Evolutionary conservation across 2,888 invertebrate genomes (phyloP).

Genomic region (Platycheirus albimanus): DNA sequence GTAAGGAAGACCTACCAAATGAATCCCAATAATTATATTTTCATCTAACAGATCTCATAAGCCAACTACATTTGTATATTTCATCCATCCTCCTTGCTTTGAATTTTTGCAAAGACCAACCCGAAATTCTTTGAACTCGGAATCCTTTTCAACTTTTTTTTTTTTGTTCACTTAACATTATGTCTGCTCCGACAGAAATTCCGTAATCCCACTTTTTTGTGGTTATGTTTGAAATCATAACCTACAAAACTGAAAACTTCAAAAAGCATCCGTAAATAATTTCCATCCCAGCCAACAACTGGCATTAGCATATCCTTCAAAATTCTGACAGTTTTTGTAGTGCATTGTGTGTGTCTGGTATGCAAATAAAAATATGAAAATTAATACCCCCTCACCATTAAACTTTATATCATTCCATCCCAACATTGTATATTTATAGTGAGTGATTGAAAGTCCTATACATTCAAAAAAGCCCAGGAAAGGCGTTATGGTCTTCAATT

Average conservation of each 20-base stretch:
- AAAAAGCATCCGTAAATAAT: constrained; percentile 18
- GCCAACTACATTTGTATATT: no score
- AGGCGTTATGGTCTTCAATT: constrained; percentile 51
- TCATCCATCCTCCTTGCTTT: no score
- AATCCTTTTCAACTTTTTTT: no score
- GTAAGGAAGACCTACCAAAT: no score
- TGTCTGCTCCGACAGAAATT: neutral
- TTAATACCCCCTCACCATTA: no score
- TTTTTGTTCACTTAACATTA: neutral
- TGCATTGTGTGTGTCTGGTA: constrained; percentile 15
- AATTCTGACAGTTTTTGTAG: neutral
- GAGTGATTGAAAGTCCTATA: neutral
- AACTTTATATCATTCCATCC: neutral
- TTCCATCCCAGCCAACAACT: neutral
- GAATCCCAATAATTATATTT: no score
- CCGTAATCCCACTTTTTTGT: neutral
- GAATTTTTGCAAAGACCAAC: no score
- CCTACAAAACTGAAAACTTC: constrained; percentile 1
- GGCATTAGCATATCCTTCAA: constrained; percentile 45
- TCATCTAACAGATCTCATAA: no score
- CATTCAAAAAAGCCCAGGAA: neutral
- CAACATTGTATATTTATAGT: neutral
- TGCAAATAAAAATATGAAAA: neutral
- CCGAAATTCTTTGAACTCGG: no score
- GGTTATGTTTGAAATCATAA: neutral